phyloP scores from a whole-genome alignment of 1,140 invertebrate genomes.

The Saccostrea glomerata region DNA sequence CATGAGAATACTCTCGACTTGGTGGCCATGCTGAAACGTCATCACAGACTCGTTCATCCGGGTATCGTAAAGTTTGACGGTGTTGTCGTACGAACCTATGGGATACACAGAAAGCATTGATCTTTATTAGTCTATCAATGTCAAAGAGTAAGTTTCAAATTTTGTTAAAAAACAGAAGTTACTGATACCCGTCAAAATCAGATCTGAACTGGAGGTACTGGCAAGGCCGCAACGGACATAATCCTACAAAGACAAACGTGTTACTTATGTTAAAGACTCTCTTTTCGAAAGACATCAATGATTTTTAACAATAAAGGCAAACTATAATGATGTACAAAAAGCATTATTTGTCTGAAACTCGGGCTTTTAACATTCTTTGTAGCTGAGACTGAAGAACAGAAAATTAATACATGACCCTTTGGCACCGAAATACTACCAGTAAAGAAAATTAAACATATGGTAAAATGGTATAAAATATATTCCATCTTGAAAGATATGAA shows the following conservation, averaged over 20 bases:
- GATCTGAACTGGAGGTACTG: constrained; percentile 73
- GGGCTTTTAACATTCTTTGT: neutral
- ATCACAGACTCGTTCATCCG: constrained; percentile 84
- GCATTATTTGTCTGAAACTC: neutral
- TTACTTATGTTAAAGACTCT: too few species aligned
- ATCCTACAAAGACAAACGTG: constrained; percentile 68
- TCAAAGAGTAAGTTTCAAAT: neutral
- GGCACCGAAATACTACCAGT: neutral
- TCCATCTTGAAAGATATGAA: constrained; percentile 30
- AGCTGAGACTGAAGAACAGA: neutral
- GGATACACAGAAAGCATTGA: constrained; percentile 24
- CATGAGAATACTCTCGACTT: constrained; percentile 94
- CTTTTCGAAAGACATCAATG: too few species aligned
- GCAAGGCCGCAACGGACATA: constrained; percentile 76
- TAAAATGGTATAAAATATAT: constrained; percentile 31
- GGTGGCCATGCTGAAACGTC: constrained; percentile 91
- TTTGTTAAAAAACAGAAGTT: neutral
- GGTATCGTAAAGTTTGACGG: constrained; percentile 93
- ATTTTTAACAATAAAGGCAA: neutral
- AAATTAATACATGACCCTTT: neutral
- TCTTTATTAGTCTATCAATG: neutral
- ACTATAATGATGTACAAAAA: neutral
- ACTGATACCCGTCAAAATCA: constrained; percentile 73
- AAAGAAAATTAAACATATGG: constrained; percentile 21
- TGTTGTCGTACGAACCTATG: constrained; percentile 94